Evolutionary conservation across 2,797 vertebrate species (phyloP), one percentile per base, ranked within the genome.

Genomic region (Propithecus deckenii): DNA sequence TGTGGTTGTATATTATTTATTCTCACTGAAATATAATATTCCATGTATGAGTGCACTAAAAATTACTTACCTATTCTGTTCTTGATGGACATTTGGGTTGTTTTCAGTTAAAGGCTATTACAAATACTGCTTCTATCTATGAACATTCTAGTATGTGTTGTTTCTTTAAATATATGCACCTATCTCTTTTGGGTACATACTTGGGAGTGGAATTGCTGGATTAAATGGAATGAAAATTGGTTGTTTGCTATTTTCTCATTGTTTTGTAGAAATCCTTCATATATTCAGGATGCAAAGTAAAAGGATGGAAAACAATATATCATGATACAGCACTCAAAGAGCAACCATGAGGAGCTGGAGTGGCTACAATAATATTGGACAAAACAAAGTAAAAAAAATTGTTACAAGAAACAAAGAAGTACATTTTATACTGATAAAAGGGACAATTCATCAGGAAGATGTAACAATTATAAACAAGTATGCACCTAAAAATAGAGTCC

Each of bases 381-480:
- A 80, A 96, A 91, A 79, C 25, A 92, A 18, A 78, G 13, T 88
- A 87, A 72, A 43, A 95, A 92, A 92, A 91, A 10, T 35, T 90
- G 35, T 79, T 95, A 86, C 15, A 48, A 74, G 50, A 80, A 52
- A 69, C 18, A 57, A 93, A 84, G 25, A 92, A 96, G 75, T 52
- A 75, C 25, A 71, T 71, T 74, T 91, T 76, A 35, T 84, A 72
- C 84, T 79, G 8, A 69, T 23, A 43, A 69, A 84, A 95, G 30
- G 3, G 2, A 71, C 22, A 92, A 20, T 78, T 84, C 35, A 94
- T 71, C 11, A 32, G 20, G 35, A 96, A 91, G 50, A 79, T 86
- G 13, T 38, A 94, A 87, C 10, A 80, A 48, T 61, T 85, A 81
- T 78, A 80, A 96, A 55, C 9, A 79, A 12, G 81, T 22, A 28